phyloP scores from a whole-genome alignment of 2,113 vertebrate genomes.

The Tauraco erythrolophus region DNA sequence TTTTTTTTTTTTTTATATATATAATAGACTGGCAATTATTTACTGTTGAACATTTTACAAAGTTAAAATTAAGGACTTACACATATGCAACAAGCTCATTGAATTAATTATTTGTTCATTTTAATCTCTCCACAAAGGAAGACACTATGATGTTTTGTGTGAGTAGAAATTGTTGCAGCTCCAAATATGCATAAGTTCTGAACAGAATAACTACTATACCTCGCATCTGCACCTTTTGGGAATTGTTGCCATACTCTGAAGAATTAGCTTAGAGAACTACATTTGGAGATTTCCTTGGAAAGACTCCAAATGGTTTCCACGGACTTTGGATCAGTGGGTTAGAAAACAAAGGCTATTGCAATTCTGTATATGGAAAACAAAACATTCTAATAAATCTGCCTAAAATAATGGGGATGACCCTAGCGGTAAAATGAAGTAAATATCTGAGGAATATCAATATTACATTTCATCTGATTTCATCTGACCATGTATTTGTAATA shows the following conservation, averaged over 20 bases:
- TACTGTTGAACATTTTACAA: background rate
- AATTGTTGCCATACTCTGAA: background rate
- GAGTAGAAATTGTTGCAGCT: background rate
- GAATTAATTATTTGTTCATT: background rate
- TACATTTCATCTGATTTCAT: background rate
- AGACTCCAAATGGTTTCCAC: background rate
- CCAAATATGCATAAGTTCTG: background rate
- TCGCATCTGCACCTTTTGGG: background rate
- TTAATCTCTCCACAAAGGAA: background rate
- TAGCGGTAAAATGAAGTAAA: background rate
- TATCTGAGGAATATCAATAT: background rate
- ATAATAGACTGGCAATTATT: background rate
- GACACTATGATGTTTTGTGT: background rate
- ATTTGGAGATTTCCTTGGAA: background rate
- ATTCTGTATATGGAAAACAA: background rate
- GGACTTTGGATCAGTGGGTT: background rate
- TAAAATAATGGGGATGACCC: background rate
- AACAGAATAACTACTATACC: background rate
- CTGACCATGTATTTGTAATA: background rate
- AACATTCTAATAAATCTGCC: background rate
- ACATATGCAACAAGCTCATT: background rate
- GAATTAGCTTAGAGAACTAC: background rate
- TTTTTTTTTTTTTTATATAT: too few species aligned
- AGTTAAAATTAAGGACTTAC: background rate
- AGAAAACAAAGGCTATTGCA: background rate